Percentiles rank a stretch among this genome's conserved stretches.
phyloP scores from a whole-genome alignment of 2,113 vertebrate species.

The Sebastes fasciatus region DNA sequence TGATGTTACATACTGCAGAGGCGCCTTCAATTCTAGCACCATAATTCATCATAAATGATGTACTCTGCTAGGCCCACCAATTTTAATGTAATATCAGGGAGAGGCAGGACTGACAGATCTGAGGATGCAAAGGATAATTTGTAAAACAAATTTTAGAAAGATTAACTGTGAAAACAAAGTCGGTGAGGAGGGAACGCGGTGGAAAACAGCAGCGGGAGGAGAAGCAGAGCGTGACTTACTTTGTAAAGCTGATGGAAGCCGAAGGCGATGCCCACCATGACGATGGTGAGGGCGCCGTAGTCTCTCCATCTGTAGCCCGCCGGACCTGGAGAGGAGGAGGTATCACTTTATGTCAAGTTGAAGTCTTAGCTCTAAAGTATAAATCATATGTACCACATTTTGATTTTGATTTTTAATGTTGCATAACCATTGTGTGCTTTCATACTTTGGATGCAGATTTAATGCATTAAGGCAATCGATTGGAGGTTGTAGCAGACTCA shows the following conservation, averaged over 20 bases:
- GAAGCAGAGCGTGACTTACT: conserved; percentile 76
- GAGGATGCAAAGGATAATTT: conserved; percentile 32
- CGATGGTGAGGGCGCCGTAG: conserved; percentile 93
- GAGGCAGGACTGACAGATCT: conserved; percentile 54
- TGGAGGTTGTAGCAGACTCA: too few species aligned
- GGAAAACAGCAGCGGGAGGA: neutral
- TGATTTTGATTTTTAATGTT: neutral
- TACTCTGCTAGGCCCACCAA: conserved; percentile 50
- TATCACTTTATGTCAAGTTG: neutral
- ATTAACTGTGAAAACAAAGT: conserved; percentile 47
- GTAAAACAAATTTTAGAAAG: conserved; percentile 45
- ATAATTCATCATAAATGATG: conserved; percentile 65
- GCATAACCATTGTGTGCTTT: neutral
- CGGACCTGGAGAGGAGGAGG: conserved; percentile 79
- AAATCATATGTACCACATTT: neutral
- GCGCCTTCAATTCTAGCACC: conserved; percentile 52
- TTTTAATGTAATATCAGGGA: conserved; percentile 60
- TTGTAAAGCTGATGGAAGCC: conserved; percentile 97
- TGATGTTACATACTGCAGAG: conserved; percentile 70
- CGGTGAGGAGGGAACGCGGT: neutral
- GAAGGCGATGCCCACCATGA: conserved; percentile 94
- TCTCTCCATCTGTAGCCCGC: conserved; percentile 93
- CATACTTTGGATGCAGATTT: neutral
- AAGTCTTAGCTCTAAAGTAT: neutral
- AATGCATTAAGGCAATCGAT: too few species aligned